Evolutionary conservation across 2,888 invertebrate genomes (phyloP), one percentile per base, ranked within the genome.

Genomic region (Pasiphila rectangulata): DNA sequence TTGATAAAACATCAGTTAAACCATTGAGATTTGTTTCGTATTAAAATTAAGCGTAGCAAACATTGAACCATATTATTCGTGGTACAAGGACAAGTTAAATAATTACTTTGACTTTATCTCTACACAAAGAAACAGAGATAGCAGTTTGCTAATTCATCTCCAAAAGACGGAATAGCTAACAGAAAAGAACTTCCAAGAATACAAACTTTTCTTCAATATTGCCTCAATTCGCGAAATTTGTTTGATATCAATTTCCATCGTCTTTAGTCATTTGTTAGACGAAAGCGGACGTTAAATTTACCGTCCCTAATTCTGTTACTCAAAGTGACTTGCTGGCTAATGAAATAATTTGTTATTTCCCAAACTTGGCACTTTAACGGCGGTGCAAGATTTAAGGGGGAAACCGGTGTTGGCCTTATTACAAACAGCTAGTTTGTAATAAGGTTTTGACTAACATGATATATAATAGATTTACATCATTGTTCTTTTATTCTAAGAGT

Each of bases 211-310:
- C n/a, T n/a, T 9, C 25, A 37, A 25, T 1, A 10, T 15, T 36
- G 4, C 25, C 5, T 25, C n/a, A n/a, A n/a, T n/a, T 13, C n/a
- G 7, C 27, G 7, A 9, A 40, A 30, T 15, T 21, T 30, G 9
- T 40, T 30, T 20, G 16, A n/a, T 43, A 35, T 43, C 36, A 41
- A 23, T 46, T 37, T 13, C 17, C 46, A 9, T 36, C 35, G 4
- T 10, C 30, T 1, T 25, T 32, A 32, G 23, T 41, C 20, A 13
- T 32, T 37, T 20, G n/a, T 12, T n/a, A 25, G 25, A 19, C 12
- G 27, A 43, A 43, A 46, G 24, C 21, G 42, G 32, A 35, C 27
- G 48, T 43, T 48, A 34, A 47, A 48, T 43, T 48, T 39, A 39
- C 27, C 39, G 35, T 29, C n/a, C 29, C 27, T 43, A 43, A 48